Evolutionary conservation across 2,888 invertebrate genomes (phyloP).

Genomic region (Dynastes maya): DNA sequence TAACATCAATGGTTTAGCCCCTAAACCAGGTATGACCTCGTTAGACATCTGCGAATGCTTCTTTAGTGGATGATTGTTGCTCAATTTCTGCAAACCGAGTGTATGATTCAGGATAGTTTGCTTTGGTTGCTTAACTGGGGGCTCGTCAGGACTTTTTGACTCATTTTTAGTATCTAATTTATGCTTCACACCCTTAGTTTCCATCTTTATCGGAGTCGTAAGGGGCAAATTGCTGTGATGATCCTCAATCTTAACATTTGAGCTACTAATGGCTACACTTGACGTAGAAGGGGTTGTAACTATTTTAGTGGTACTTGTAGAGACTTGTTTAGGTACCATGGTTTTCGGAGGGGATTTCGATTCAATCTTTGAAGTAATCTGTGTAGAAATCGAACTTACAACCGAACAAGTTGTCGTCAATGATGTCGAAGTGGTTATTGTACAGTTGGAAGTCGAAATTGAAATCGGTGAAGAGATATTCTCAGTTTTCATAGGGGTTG

Average conservation of each 20-base stretch:
- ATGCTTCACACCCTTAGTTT: slow-evolving; percentile 44
- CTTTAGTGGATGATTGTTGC: slow-evolving; percentile 65
- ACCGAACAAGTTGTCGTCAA: neutral
- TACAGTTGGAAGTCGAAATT: too few relatives aligned
- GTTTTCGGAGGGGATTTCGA: neutral
- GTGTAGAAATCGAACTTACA: slow-evolving; percentile 2
- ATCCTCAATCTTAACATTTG: slow-evolving; percentile 13
- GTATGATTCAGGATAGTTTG: slow-evolving; percentile 64
- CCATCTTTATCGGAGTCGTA: neutral
- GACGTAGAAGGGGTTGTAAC: neutral
- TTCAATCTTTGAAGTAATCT: neutral
- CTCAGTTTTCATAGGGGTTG: slow-evolving; percentile 32
- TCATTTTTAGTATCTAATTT: slow-evolving; percentile 46
- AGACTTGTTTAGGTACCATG: neutral
- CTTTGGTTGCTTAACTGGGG: slow-evolving; percentile 63
- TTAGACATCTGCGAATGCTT: slow-evolving; percentile 58
- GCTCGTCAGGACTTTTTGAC: slow-evolving; percentile 52
- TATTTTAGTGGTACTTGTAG: slow-evolving; percentile 24
- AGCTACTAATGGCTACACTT: neutral
- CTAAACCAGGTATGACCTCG: slow-evolving; percentile 14
- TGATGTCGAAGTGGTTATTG: neutral
- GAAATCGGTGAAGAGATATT: too few relatives aligned
- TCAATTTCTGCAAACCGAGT: slow-evolving; percentile 65
- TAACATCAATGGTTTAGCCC: slow-evolving; percentile 10
- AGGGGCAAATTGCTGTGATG: neutral